These are phyloP conservation scores for Campylorhamphus procurvoides DNA, from an alignment of 2,113 vertebrate genomes.

Conservation along the genomic window DNA sequence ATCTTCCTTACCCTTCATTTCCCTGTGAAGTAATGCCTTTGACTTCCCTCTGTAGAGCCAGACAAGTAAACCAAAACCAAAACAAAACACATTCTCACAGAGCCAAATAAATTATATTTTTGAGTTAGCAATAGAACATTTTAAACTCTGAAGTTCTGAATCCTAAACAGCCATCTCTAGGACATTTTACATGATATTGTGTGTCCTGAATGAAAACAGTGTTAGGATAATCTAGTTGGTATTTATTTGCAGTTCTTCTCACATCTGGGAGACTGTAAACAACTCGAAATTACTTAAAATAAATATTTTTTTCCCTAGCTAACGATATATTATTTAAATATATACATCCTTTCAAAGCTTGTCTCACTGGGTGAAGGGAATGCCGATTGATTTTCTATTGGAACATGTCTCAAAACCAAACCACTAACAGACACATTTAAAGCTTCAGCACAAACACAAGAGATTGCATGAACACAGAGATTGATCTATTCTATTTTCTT, in stretches of 20 bases:
- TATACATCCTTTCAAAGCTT: not conserved
- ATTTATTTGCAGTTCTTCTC: not conserved
- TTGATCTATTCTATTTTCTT: not conserved
- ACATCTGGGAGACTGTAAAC: not conserved
- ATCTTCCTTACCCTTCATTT: not conserved
- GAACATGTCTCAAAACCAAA: not conserved
- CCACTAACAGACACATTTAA: not conserved
- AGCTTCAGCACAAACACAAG: not conserved
- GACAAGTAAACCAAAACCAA: not conserved
- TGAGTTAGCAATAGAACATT: not conserved
- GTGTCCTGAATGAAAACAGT: not conserved
- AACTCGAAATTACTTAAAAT: not conserved
- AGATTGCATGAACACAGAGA: not conserved
- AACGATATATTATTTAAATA: not conserved
- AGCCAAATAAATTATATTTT: not conserved
- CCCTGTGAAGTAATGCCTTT: not conserved
- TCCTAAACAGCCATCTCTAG: not conserved
- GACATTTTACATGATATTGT: not conserved
- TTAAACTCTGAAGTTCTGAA: not conserved
- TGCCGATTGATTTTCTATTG: not conserved
- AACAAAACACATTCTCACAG: fast-evolving
- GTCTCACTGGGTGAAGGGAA: not conserved
- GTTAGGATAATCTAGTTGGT: not conserved
- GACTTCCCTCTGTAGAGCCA: not conserved
- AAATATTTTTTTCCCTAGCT: not conserved